A percentile compares a stretch with the other conserved stretches of the same genome.
Conservation (phyloP, 2,797 vertebrate genomes). For the Macroramphosus scolopax region DNA sequence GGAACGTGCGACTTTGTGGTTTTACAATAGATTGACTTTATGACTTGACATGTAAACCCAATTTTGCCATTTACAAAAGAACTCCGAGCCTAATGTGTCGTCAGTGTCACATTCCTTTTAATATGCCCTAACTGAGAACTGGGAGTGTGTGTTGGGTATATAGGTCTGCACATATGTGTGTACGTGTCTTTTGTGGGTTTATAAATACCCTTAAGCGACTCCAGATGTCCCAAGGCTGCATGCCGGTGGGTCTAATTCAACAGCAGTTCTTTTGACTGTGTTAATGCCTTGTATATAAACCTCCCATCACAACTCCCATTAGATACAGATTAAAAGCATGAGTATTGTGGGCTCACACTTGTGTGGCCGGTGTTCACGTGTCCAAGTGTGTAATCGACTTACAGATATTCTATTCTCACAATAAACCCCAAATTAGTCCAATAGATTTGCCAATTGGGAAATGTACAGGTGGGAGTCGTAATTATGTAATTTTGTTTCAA, state of each 20-base stretch:
- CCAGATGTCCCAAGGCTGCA: conserved; percentile 74
- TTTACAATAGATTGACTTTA: conserved; percentile 46
- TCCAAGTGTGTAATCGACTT: conserved; percentile 44
- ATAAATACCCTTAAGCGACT: conserved; percentile 73
- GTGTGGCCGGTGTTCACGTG: conserved; percentile 36
- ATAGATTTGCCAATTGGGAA: conserved; percentile 49
- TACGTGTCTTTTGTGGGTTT: conserved; percentile 64
- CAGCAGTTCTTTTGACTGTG: conserved; percentile 67
- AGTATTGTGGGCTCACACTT: conserved; percentile 26
- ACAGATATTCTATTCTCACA: conserved; percentile 34
- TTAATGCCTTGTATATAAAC: conserved; percentile 74
- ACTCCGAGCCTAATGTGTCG: conserved; percentile 34
- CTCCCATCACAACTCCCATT: conserved; percentile 69
- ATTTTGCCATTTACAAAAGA: conserved; percentile 58
- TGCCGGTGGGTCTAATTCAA: conserved; percentile 67
- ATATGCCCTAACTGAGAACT: conserved; percentile 45
- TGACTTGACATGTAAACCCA: conserved; percentile 59
- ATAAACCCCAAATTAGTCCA: conserved; percentile 49
- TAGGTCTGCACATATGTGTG: conserved; percentile 38
- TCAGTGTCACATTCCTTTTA: conserved; percentile 58
- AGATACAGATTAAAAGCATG: conserved; percentile 61
- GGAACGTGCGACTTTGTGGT: conserved; percentile 28
- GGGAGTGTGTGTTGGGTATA: conserved; percentile 43
- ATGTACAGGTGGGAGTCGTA: conserved; percentile 16
- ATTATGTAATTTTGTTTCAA: conserved; percentile 11